phyloP scores from a whole-genome alignment of 2,113 vertebrate species.

The Euleptes europaea region DNA sequence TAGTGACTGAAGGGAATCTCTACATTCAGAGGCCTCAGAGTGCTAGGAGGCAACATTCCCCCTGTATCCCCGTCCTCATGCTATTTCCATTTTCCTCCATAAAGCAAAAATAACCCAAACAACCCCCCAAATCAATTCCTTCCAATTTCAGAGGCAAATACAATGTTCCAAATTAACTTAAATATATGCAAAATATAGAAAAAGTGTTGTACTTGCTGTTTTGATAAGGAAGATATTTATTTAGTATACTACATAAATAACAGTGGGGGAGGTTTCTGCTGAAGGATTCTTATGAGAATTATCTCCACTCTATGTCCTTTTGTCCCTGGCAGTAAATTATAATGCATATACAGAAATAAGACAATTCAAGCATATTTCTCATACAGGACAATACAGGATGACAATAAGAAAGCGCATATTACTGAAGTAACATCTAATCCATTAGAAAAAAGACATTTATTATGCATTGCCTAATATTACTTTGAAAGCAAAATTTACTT shows the following conservation, averaged over 20 bases:
- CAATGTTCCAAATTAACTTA: not conserved
- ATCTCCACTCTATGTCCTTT: conserved; percentile 34
- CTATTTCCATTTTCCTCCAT: no score
- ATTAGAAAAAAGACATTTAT: conserved; percentile 38
- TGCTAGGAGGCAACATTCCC: no score
- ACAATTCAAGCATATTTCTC: conserved; percentile 34
- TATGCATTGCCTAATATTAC: conserved; percentile 51
- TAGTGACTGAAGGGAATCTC: no score
- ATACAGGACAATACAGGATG: not conserved
- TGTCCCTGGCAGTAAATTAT: conserved; percentile 38
- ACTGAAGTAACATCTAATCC: conserved; percentile 15
- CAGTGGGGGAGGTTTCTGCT: not conserved
- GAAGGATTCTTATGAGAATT: conserved; percentile 39
- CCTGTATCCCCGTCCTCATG: no score
- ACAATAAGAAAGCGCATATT: conserved; percentile 26
- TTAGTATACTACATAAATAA: conserved; percentile 21
- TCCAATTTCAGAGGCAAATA: not conserved
- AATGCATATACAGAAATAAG: conserved; percentile 28
- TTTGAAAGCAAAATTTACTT: conserved; percentile 43
- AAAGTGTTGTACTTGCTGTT: not conserved
- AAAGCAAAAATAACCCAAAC: no score
- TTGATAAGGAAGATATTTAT: conserved; percentile 39
- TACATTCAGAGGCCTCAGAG: no score
- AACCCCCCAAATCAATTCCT: not conserved
- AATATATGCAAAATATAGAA: not conserved